Evolutionary conservation across 2,888 invertebrate species (phyloP), one percentile per base, ranked within the genome.

Genomic region (Abscondita cerata): DNA sequence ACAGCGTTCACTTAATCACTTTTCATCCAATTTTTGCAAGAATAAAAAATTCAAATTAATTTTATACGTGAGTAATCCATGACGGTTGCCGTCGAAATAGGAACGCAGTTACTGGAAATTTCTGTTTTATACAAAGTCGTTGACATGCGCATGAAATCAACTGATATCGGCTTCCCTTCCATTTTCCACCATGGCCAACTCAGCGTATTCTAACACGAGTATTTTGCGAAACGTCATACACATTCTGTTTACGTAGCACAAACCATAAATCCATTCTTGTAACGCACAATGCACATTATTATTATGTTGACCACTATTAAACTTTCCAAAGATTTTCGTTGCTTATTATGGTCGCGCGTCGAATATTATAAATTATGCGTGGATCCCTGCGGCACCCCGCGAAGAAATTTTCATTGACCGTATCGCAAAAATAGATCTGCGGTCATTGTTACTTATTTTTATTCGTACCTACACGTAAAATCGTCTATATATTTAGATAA

Each of bases 1-100:
- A 64, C 59, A 59, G 59, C 8, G 48, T 59, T 46, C 59, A 64
- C 63, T 62, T 59, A 25, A 25, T 25, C 63, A 64, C 64, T 64
- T 57, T 47, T 48, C 48, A 48, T 36, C 50, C 44, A 50, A 60
- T 31, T 50, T 44, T 40, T 52, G 12, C 18, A 15, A 13, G 34
- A 53, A 8, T 48, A 25, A 19, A 38, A 50, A 41, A n/a, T n/a
- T 19, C n/a, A n/a, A 18, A 33, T 53, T 34, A 36, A 47, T 52
- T 33, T 33, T 41, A 13, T 25, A 25, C 54, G 51, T 58, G 44
- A n/a, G 58, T 59, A 64, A 16, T 59, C 63, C 59, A 56, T 46
- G 40, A 61, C 60, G 55, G 40, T 44, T 55, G 61, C 57, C 41
- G 64, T 61, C 40, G 61, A 54, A 61, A 61, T 64, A 52, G 60